These are phyloP conservation scores for Sebastes nivosus DNA, from an alignment of 2,797 vertebrate genomes.

Conservation along the genomic window DNA sequence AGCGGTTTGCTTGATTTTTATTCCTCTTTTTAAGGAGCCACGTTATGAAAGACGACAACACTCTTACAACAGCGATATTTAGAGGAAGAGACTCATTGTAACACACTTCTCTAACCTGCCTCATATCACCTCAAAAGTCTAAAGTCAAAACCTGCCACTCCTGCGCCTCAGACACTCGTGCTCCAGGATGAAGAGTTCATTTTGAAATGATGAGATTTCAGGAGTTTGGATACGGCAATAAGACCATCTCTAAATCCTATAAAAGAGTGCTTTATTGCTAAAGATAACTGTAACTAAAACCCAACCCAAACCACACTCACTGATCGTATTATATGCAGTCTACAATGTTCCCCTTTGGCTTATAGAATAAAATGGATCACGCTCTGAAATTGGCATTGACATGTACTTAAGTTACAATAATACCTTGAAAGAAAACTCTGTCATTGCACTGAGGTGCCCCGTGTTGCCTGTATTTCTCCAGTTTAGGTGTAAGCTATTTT, in stretches of 20 bases:
- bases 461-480: not conserved
- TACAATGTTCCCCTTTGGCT: constrained; percentile 30
- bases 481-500: not conserved
- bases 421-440: constrained; percentile 2
- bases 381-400: constrained; percentile 23
- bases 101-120: not conserved
- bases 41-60: not conserved
- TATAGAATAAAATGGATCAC: constrained; percentile 36
- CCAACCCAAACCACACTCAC: constrained; percentile 1
- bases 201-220: constrained; percentile 43
- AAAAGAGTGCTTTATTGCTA: constrained; percentile 35
- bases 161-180: not conserved
- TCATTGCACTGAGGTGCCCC: not conserved
- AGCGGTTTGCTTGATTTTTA: constrained; percentile 2
- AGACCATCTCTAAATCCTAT: constrained; percentile 21
- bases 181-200: constrained; percentile 13
- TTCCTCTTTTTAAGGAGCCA: not conserved
- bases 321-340: constrained; percentile 47
- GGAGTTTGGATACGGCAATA: constrained; percentile 1
- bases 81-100: not conserved
- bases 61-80: not conserved
- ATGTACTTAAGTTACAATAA: constrained; percentile 6
- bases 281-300: constrained; percentile 48
- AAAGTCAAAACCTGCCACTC: not conserved
- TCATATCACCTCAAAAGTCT: not conserved